phyloP scores from a whole-genome alignment of 2,797 vertebrate genomes.

The Pangasius djambal region DNA sequence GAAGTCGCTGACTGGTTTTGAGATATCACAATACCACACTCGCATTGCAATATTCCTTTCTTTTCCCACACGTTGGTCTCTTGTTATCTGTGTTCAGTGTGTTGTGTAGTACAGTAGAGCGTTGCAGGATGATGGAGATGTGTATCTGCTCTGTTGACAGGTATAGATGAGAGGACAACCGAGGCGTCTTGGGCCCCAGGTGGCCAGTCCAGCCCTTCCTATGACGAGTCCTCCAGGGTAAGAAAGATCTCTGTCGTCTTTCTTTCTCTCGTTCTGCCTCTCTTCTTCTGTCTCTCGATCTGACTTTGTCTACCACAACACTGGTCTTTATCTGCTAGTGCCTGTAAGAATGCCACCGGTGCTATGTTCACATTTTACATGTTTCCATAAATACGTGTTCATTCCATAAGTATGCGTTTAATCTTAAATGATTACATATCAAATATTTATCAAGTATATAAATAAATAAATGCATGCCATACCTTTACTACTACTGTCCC shows the following conservation, averaged over 20 bases:
- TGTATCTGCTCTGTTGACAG: slow-evolving; percentile 78
- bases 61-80: neutral
- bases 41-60: neutral
- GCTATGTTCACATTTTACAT: neutral
- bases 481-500: neutral
- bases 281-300: slow-evolving; percentile 35
- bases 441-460: slow-evolving; percentile 6
- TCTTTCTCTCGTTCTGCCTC: slow-evolving; percentile 26
- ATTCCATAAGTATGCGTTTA: too few relatives aligned
- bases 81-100: slow-evolving; percentile 43
- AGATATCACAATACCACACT: neutral
- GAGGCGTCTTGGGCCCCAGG: slow-evolving; percentile 90
- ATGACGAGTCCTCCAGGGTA: slow-evolving; percentile 90
- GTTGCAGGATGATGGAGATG: slow-evolving; percentile 60
- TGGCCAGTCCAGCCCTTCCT: slow-evolving; percentile 91
- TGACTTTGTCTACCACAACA: slow-evolving; percentile 36
- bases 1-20: neutral
- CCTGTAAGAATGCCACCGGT: slow-evolving; percentile 58
- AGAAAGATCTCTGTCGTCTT: slow-evolving; percentile 68
- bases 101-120: slow-evolving; percentile 34
- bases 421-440: slow-evolving; percentile 1
- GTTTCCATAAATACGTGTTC: neutral
- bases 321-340: slow-evolving; percentile 65
- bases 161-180: slow-evolving; percentile 92
- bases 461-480: neutral